Evolutionary conservation across 1,140 invertebrate genomes (phyloP), one percentile per base, ranked within the genome.

Genomic region (Drosophila subobscura): DNA sequence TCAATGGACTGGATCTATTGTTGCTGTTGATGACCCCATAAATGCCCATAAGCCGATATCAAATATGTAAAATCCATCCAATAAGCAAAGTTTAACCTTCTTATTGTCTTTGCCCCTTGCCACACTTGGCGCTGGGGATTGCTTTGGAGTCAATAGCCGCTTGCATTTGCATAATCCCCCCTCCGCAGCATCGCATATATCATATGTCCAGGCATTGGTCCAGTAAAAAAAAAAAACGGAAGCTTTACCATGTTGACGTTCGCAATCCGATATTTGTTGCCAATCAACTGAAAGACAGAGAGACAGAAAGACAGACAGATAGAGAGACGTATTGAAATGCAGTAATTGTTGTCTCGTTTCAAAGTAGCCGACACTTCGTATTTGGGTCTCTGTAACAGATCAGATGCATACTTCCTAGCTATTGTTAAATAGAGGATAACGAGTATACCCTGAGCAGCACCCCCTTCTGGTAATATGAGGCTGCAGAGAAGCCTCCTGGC

Each of bases 341-440:
- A 41, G 33, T 59, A 59, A 59, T 59, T 59, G 57, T 27, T 59
- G 57, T 59, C 57, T 50, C 37, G 16, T 20, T 20, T 65, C 71
- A 79, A 76, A 72, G 61, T 50, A 7, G 20, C 37, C 37, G 55
- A 59, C 51, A 41, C 52, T 41, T 45, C 51, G 12, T 60, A 66
- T 85, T 47, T 86, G 83, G 81, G 83, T 88, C 61, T 71, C 56
- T 70, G 45, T 59, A 80, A 58, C 42, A 55, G 63, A 67, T 56
- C 42, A 55, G 63, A 67, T 56, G 67, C 65, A 51, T 53, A 77
- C 72, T 86, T 86, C 83, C 83, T 86, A 88, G 78, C 83, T 79
- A 86, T 86, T 86, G 83, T 86, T 77, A 8, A 33, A 33, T 68
- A 49, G 71, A 86, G 83, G 83, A 86, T 86, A 86, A 78, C 84